Evolutionary conservation across 2,888 invertebrate genomes (phyloP).

Genomic region (Rhamphomyia laevipes): DNA sequence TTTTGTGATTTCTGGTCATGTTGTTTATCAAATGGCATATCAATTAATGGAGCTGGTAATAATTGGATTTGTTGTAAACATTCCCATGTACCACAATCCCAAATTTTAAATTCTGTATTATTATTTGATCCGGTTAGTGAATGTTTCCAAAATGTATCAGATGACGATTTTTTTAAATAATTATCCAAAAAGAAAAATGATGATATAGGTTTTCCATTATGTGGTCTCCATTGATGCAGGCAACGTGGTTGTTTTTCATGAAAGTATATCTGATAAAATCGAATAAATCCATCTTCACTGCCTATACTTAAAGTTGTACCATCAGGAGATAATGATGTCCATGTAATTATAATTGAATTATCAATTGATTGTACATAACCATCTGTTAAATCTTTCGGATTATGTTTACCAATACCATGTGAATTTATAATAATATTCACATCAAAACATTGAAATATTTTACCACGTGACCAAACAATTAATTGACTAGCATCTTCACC

Average conservation of each 20-base stretch:
- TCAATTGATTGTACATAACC: slow-evolving; percentile 36
- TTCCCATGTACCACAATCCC: slow-evolving; percentile 92
- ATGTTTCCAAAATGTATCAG: slow-evolving; percentile 85
- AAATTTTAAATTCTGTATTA: slow-evolving; percentile 81
- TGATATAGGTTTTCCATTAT: slow-evolving; percentile 74
- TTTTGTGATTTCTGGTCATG: slow-evolving; percentile 25
- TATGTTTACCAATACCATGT: slow-evolving; percentile 29
- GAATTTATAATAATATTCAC: slow-evolving; percentile 28
- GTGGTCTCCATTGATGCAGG: slow-evolving; percentile 88
- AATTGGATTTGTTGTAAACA: slow-evolving; percentile 74
- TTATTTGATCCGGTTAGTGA: slow-evolving; percentile 83
- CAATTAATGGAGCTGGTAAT: slow-evolving; percentile 17
- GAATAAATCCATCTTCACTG: slow-evolving; percentile 75
- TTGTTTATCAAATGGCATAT: too few species aligned
- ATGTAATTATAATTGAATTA: slow-evolving; percentile 56
- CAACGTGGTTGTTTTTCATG: slow-evolving; percentile 63
- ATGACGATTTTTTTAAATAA: slow-evolving; percentile 65
- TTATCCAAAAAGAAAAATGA: slow-evolving; percentile 91
- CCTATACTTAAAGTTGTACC: slow-evolving; percentile 90
- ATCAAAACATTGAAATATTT: slow-evolving; percentile 40
- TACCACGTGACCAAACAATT: slow-evolving; percentile 68
- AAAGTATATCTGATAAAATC: slow-evolving; percentile 83
- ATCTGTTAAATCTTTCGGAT: slow-evolving; percentile 25
- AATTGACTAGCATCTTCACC: slow-evolving; percentile 60
- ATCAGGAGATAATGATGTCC: slow-evolving; percentile 87